Evolutionary conservation across 2,797 vertebrate genomes (phyloP), one percentile per base, ranked within the genome.

Genomic region (Ceyx erithaca): DNA sequence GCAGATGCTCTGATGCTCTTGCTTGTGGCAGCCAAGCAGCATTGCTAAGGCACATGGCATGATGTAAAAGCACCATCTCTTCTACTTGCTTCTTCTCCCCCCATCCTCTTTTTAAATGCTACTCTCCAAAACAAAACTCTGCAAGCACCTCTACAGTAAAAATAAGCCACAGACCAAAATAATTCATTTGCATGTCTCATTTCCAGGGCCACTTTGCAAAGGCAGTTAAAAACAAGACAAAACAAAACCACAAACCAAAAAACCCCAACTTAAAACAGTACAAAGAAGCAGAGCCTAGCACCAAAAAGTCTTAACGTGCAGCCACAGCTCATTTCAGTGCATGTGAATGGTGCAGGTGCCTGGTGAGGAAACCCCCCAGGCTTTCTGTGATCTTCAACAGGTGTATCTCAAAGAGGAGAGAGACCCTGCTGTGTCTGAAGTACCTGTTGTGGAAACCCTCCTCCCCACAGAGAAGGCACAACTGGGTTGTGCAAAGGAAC

Each of bases 311-410:
- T 33, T 8, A 37, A 30, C 3, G 3, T 1, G 21, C 55, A 45
- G 20, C 62, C 21, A 4, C 49, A 33, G 49, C 57, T 21, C 8
- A 3, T 46, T 63, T 48, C 51, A 9, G 41, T 3, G 17, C 35
- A 12, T 1, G 23, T 1, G 1, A 28, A 28, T 0, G 4, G 37
- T 21, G 37, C 3, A 2, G 41, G 37, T 4, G 22, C 26, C 64
- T 40, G 48, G n/a, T 20, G 59, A 40, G 26, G n/a, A 61, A 71
- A 45, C 17, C 16, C 40, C 45, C 12, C 0, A 4, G 3, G 25
- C 31, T 26, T 63, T 3, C 2, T 4, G 10, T 2, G 1, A n/a
- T 25, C 20, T 28, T 30, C 58, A 31, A 18, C 33, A 43, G 4
- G 3, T 0, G 1, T 14, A 57, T 49, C 43, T 68, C 51, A 12